Evolutionary conservation across 2,888 invertebrate genomes (phyloP), one percentile per base, ranked within the genome.

Genomic region (Aphodius granarius): DNA sequence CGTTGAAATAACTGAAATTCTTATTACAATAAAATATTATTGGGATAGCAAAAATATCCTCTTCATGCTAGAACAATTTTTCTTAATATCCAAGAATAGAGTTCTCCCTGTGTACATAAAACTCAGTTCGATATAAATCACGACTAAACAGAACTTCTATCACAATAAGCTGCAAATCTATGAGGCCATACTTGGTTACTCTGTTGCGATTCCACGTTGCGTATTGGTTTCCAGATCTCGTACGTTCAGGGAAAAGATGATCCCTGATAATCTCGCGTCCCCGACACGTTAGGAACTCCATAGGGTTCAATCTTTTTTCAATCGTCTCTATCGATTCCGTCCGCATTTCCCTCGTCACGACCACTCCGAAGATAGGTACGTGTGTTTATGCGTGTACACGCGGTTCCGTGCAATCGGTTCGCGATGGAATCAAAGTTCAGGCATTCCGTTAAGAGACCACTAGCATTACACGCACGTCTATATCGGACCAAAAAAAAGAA

Each of bases 361-460:
- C 63, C 63, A 43, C 63, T 21, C 21, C 22, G 19, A 63, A 74
- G 63, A 70, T 74, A 63, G 21, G 70, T 63, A 62, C 70, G 20
- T 71, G 23, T 63, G 74, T 68, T 74, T 74, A 63, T 72, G 75
- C 75, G 72, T 68, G 68, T 75, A 72, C 66, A 75, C 62, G 72
- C 75, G 65, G 66, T 72, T 72, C 65, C 66, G 62, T 72, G 23
- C 75, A 66, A 75, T 75, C 72, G 43, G 66, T 66, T 66, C 21
- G 43, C 43, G 72, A 75, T 75, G 72, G 72, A 75, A 75, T 75
- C 75, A 75, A 75, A 75, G 75, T 75, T 75, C 75, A 72, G 64
- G 66, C 63, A 72, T 75, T 72, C 75, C 75, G 75, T 75, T 75
- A 63, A 75, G 65, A 68, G 43, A 72, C 73, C 22, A 66, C 75